Evolutionary conservation across 2,113 vertebrate species (phyloP), one percentile per base, ranked within the genome.

Genomic region (Lophura nycthemera): DNA sequence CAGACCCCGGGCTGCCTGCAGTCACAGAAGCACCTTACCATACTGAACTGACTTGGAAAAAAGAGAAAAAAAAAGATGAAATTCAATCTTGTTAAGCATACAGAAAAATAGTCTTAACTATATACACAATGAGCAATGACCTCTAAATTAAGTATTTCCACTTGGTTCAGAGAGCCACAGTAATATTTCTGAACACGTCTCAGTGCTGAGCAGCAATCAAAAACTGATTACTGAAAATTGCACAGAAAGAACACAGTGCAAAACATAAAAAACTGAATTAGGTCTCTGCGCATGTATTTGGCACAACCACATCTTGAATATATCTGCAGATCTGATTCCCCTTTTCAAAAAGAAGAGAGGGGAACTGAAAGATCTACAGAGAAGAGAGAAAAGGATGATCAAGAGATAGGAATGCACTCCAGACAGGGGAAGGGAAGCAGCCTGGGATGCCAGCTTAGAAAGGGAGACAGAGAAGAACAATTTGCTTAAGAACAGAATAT

Each of bases 261-360:
- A 78, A 84, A 87, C 6, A 47, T 34, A 74, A 95, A 94, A 89
- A 72, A 7, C 19, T 91, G 47, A 93, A 82, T 57, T 78, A 69
- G 8, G 10, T 71, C 56, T 76, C 45, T 59, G 25, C 43, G 36
- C 4, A 1, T 72, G 72, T 47, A 32, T 76, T 24, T 17, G 47
- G 17, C 71, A 61, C 29, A 85, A 61, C 25, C 1, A 27, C 10
- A 47, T 72, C 40, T 83, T 73, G 72, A 80, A 83, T 27, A 36
- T 43, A 8, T 14, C 22, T 88, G 45, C n/a, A 86, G 11, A 48
- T 80, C 83, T 73, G 43, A 85, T 34, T 13, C 6, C 9, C 7
- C 34, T 56, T 69, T 96, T 76, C 27, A 20, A 61, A 93, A 89
- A 61, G 24, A 72, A 47, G 0, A 0, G 18, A 85, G 40, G 5